These are phyloP conservation scores for Diarsia brunnea DNA, from an alignment of 2,888 invertebrate species.

Conservation along the genomic window DNA sequence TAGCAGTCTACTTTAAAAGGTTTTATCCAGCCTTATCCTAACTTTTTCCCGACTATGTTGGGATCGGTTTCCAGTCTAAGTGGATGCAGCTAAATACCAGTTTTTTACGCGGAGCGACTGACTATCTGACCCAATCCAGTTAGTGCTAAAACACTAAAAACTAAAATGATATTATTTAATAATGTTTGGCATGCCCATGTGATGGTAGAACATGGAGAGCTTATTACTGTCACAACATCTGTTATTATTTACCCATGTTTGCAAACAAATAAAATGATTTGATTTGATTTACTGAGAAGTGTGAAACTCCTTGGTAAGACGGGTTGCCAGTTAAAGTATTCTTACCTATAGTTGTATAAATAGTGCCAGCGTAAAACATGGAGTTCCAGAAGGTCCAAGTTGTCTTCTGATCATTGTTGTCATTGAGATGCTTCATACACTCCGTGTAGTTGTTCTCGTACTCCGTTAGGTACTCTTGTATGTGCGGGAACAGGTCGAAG, in stretches of 20 bases:
- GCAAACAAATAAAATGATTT: too few species aligned
- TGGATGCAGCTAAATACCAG: neutral
- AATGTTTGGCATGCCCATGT: too few species aligned
- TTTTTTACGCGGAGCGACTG: neutral
- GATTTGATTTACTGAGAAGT: neutral
- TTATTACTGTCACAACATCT: too few species aligned
- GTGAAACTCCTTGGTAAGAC: neutral
- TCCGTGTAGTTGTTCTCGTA: conserved; percentile 90
- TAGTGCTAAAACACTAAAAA: too few species aligned
- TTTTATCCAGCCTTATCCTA: neutral
- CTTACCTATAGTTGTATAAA: conserved; percentile 96
- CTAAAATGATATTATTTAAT: too few species aligned
- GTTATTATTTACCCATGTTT: too few species aligned
- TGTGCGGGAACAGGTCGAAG: conserved; percentile 70
- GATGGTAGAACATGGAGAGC: too few species aligned
- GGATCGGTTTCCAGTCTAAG: neutral
- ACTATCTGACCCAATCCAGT: neutral
- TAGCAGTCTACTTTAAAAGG: neutral
- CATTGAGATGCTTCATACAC: conserved; percentile 84
- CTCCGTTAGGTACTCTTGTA: conserved; percentile 75
- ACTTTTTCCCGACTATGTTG: neutral
- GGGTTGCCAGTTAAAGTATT: neutral
- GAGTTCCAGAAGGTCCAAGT: conserved; percentile 96
- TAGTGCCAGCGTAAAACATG: conserved; percentile 96
- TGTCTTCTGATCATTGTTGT: conserved; percentile 86